Conservation (phyloP, 2,888 invertebrate species). For the Eilema griseolum region DNA sequence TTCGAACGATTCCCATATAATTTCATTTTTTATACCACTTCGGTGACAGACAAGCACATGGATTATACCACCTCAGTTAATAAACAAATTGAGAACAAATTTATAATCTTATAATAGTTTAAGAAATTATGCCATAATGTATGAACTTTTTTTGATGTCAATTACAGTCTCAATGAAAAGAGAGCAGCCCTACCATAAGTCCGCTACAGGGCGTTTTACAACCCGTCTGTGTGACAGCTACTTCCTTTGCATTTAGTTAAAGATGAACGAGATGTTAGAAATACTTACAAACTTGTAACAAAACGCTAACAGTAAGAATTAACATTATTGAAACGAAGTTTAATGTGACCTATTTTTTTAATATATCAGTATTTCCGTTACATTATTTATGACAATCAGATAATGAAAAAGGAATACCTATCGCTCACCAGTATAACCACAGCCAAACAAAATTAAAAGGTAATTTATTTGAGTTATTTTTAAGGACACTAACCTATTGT, state of each 20-base stretch:
- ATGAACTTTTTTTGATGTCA: slow-evolving; percentile 24
- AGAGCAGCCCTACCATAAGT: slow-evolving; percentile 38
- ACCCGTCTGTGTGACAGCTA: slow-evolving; percentile 65
- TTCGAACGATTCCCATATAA: background rate
- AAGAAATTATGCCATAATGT: background rate
- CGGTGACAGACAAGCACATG: too few relatives aligned
- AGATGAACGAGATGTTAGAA: slow-evolving; percentile 49
- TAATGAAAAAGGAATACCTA: background rate
- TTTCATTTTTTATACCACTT: too few relatives aligned
- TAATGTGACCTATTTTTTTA: background rate
- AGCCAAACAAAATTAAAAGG: background rate
- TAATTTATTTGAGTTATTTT: background rate
- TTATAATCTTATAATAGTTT: background rate
- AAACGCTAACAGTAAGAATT: slow-evolving; percentile 25
- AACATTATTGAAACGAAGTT: background rate
- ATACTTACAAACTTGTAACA: slow-evolving; percentile 29
- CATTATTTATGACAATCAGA: background rate
- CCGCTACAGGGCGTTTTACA: slow-evolving; percentile 50
- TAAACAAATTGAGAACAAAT: background rate
- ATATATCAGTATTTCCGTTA: background rate
- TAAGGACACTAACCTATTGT: background rate
- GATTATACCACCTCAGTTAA: background rate
- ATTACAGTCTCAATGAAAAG: slow-evolving; percentile 29
- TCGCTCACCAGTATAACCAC: background rate
- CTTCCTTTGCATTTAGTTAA: slow-evolving; percentile 61